A percentile compares a stretch with the other conserved stretches of the same genome.
Conservation (phyloP, 2,888 invertebrate species). For the Mythimna albipuncta region DNA sequence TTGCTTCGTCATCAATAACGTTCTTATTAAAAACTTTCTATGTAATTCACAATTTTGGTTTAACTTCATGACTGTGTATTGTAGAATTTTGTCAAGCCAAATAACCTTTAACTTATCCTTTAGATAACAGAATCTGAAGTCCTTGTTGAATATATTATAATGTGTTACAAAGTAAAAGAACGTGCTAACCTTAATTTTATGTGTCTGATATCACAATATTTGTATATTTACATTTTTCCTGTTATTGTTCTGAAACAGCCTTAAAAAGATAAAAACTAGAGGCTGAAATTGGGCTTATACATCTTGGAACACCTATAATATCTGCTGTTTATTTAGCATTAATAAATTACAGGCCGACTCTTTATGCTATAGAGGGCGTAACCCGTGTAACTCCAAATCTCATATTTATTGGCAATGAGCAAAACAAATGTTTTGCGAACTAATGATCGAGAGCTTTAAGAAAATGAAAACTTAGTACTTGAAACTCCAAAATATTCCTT, state of each 20-base stretch:
- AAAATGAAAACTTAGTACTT: no score
- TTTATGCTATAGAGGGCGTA: no score
- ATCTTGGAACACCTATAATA: background rate
- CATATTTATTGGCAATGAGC: no score
- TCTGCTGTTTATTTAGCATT: background rate
- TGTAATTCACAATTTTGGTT: background rate
- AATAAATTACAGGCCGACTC: background rate
- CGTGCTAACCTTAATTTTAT: conserved; percentile 31
- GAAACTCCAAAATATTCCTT: no score
- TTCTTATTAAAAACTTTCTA: conserved; percentile 18
- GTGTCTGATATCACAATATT: conserved; percentile 24
- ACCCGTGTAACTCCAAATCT: no score
- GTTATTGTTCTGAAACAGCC: conserved; percentile 10
- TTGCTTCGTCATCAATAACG: conserved; percentile 19
- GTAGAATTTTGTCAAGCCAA: background rate
- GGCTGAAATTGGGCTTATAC: background rate
- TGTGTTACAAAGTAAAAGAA: conserved; percentile 20
- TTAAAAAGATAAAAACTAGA: background rate
- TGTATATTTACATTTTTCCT: conserved; percentile 35
- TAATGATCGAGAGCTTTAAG: no score
- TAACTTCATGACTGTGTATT: background rate
- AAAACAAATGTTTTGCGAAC: no score
- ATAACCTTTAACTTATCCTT: conserved; percentile 38
- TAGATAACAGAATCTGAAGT: conserved; percentile 12
- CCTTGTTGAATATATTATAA: conserved; percentile 27